Evolutionary conservation across 2,797 vertebrate genomes (phyloP).

Genomic region (Anabacerthia variegaticeps): DNA sequence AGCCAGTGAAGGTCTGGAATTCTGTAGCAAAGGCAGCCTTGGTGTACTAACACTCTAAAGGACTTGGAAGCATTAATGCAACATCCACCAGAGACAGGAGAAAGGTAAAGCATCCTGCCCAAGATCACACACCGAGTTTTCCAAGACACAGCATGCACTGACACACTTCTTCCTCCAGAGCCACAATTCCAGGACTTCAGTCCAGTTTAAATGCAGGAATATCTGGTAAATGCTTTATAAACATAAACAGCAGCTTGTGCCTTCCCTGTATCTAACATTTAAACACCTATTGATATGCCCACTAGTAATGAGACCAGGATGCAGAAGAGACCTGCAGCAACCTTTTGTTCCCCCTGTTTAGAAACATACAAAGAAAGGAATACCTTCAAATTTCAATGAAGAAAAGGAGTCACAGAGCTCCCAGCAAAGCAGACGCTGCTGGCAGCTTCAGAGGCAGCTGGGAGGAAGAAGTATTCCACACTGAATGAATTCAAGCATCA

Average conservation of each 20-base stretch:
- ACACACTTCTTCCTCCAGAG: neutral
- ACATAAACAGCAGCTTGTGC: neutral
- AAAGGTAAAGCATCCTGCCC: neutral
- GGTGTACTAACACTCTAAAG: neutral
- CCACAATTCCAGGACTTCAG: neutral
- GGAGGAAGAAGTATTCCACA: neutral
- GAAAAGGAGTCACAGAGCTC: neutral
- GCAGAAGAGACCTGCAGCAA: neutral
- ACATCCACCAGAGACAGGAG: neutral
- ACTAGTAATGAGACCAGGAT: neutral
- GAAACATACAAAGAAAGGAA: neutral
- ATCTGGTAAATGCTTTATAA: neutral
- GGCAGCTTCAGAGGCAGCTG: neutral
- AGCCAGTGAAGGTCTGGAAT: neutral
- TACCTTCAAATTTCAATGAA: neutral
- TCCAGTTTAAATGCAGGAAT: neutral
- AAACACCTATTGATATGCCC: neutral
- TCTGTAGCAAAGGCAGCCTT: neutral
- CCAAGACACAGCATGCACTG: neutral
- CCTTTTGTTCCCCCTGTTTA: neutral
- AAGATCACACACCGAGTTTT: neutral
- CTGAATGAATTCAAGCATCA: neutral
- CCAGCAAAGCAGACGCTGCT: neutral
- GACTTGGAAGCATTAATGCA: neutral
- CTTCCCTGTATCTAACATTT: neutral